phyloP scores from a whole-genome alignment of 2,888 invertebrate genomes.

The Mesochorus sp. region DNA sequence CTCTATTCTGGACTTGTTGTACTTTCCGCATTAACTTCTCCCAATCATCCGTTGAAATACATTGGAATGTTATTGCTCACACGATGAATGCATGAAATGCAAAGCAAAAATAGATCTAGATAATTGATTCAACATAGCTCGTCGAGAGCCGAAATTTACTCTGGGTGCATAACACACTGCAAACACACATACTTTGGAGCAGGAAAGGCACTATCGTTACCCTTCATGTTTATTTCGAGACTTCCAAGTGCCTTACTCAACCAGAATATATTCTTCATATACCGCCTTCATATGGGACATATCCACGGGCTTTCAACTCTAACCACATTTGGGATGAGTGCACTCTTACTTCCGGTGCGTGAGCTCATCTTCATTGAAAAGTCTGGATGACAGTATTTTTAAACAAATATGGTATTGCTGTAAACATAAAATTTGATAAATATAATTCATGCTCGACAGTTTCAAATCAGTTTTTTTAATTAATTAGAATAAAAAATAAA shows the following conservation, averaged over 20 bases:
- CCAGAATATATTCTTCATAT: slow-evolving; percentile 25
- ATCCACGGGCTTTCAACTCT: slow-evolving; percentile 14
- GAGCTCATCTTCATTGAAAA: slow-evolving; percentile 51
- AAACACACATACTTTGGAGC: slow-evolving; percentile 18
- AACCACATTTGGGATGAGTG: slow-evolving; percentile 43
- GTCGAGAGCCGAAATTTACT: slow-evolving; percentile 16
- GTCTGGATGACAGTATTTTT: slow-evolving; percentile 39
- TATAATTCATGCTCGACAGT: background rate
- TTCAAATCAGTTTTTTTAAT: too few relatives aligned
- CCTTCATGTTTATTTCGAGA: slow-evolving; percentile 59
- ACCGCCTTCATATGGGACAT: background rate
- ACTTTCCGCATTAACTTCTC: too few relatives aligned
- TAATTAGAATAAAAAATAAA: too few relatives aligned
- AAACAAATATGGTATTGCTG: slow-evolving; percentile 20
- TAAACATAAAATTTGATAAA: background rate
- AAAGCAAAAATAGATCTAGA: slow-evolving; percentile 34
- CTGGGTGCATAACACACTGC: background rate
- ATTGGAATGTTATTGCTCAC: too few relatives aligned
- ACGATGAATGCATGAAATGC: too few relatives aligned
- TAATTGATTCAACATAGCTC: slow-evolving; percentile 34
- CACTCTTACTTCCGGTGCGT: slow-evolving; percentile 50
- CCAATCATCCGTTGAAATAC: too few relatives aligned
- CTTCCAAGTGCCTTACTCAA: slow-evolving; percentile 45
- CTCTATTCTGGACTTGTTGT: too few relatives aligned
- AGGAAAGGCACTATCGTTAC: slow-evolving; percentile 48